Evolutionary conservation across 1,140 invertebrate species (phyloP), one percentile per base, ranked within the genome.

Genomic region (Diachasma alloeum): DNA sequence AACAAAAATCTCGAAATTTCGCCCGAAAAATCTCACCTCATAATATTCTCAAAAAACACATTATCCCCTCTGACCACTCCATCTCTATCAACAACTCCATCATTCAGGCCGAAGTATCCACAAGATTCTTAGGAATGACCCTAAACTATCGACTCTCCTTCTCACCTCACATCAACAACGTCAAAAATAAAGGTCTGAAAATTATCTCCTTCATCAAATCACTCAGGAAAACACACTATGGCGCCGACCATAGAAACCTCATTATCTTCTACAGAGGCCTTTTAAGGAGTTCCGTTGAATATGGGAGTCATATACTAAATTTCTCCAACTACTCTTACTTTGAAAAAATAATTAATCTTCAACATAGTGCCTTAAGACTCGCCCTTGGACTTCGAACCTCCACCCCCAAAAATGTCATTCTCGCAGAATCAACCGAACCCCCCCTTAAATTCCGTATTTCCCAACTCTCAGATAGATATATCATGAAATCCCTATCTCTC

Each of bases 321-420:
- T 9, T 31, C 2, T 9, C 70, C 10, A 72, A 10, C 0, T 44
- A 4, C 42, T 3, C 42, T 6, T 10, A 48, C 8, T 31, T 56
- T 31, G 19, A 72, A 39, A 74, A 44, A 56, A 1, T 66, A 0
- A 36, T 46, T 11, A 75, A 68, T 48, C 66, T 68, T 36, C 42
- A 75, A 46, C 19, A 31, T 11, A 22, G 9, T 53, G 63, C 73
- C 11, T 0, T 75, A 4, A 19, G 73, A 24, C 9, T 66, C 3
- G 56, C 72, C 10, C 10, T 66, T 19, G 72, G 72, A 5, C 26
- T 37, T 26, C 17, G 72, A 0, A n/a, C 26, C n/a, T 74, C 72
- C 9, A 74, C 72, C 19, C 72, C 72, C 13, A 66, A 17, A 10
- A 74, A 74, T 42, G 22, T 74, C 15, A 74, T 74, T 4, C 37